A percentile compares a stretch with the other conserved stretches of the same genome.
Evolutionary conservation across 2,797 vertebrate genomes (phyloP).

Genomic region (Columba guinea): DNA sequence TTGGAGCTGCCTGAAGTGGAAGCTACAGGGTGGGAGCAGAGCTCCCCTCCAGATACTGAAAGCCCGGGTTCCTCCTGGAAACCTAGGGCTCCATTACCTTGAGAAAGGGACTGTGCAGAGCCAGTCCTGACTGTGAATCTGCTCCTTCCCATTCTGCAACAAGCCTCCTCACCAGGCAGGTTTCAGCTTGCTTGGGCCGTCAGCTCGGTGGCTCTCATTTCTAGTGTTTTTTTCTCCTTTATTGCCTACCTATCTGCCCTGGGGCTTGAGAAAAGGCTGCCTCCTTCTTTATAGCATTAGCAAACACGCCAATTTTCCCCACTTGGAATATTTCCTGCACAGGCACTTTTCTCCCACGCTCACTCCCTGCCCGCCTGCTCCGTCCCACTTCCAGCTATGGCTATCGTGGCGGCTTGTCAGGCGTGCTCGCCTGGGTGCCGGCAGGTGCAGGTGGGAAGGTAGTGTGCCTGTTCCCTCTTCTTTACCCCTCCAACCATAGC

Average conservation of each 20-base stretch:
- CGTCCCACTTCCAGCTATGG: neutral
- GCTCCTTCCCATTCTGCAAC: conserved; percentile 25
- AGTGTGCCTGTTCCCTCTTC: neutral
- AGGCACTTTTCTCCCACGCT: conserved; percentile 34
- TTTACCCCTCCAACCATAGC: neutral
- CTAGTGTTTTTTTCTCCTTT: conserved; percentile 36
- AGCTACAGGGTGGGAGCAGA: neutral
- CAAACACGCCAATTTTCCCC: conserved; percentile 18
- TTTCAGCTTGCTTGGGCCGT: conserved; percentile 54
- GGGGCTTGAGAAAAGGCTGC: conserved; percentile 48
- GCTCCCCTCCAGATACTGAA: neutral
- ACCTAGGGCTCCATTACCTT: neutral
- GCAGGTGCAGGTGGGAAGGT: neutral
- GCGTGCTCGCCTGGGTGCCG: neutral
- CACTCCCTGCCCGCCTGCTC: neutral
- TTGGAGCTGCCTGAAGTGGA: neutral
- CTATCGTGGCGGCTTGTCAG: neutral
- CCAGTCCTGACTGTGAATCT: conserved; percentile 27
- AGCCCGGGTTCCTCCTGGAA: neutral
- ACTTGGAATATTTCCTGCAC: conserved; percentile 8
- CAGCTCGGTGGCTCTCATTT: conserved; percentile 27
- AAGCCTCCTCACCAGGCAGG: conserved; percentile 32
- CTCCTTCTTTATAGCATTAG: conserved; percentile 18
- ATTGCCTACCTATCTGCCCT: conserved; percentile 33
- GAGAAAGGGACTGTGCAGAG: neutral